These are phyloP conservation scores for Nothobranchius furzeri DNA, from an alignment of 2,113 vertebrate genomes.

Conservation along the genomic window DNA sequence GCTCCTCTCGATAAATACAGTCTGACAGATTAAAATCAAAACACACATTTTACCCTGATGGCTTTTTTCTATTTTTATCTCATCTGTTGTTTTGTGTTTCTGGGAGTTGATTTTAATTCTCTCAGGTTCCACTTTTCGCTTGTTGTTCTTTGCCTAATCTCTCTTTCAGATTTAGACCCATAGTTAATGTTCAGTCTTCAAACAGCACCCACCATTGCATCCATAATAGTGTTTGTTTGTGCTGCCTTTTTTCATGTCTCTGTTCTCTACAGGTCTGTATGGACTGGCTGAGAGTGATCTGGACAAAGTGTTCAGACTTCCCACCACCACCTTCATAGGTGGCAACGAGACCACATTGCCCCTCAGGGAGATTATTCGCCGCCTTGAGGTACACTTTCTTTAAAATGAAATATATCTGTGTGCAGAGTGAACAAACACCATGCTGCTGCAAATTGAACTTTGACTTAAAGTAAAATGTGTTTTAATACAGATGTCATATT, in stretches of 20 bases:
- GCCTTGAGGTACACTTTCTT: slow-evolving; percentile 84
- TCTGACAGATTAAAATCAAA: no score
- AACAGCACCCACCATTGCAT: no score
- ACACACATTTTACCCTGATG: not conserved
- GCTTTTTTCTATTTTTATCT: not conserved
- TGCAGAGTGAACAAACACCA: not conserved
- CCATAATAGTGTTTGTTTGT: not conserved
- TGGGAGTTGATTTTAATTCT: not conserved
- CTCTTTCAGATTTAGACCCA: not conserved
- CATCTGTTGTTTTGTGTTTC: not conserved
- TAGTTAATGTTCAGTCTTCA: not conserved
- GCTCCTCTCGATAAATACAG: no score
- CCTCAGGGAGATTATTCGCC: slow-evolving; percentile 89
- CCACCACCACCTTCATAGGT: slow-evolving; percentile 94
- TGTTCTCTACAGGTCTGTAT: slow-evolving; percentile 83
- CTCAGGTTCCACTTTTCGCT: not conserved
- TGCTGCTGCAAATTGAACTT: no score
- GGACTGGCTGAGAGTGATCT: slow-evolving; percentile 89
- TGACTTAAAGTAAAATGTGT: no score
- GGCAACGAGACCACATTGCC: slow-evolving; percentile 86
- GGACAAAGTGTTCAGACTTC: slow-evolving; percentile 92
- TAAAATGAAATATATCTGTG: not conserved
- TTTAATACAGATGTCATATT: no score
- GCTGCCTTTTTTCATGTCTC: slow-evolving; percentile 19
- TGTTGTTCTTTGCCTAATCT: not conserved